These are phyloP conservation scores for Moxostoma hubbsi DNA, from an alignment of 2,797 vertebrate species.

Conservation along the genomic window DNA sequence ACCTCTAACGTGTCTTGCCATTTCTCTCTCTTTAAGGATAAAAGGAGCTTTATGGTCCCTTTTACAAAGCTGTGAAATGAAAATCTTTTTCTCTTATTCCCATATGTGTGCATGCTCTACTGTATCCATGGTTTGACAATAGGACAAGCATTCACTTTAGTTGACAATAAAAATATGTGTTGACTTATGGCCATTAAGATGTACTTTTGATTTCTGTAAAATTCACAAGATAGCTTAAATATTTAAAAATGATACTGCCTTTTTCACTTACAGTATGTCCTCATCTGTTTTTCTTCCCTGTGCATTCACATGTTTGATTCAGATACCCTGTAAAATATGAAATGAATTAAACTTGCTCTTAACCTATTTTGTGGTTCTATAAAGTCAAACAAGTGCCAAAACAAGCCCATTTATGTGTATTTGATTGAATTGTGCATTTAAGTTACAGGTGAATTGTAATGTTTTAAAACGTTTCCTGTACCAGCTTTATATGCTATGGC, in stretches of 20 bases:
- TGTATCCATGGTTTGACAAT: constrained; percentile 58
- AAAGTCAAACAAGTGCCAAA: neutral
- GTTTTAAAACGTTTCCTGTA: too few relatives aligned
- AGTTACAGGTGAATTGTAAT: neutral
- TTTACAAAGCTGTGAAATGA: constrained; percentile 80
- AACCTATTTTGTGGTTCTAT: neutral
- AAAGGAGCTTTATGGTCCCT: constrained; percentile 58
- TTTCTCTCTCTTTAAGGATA: constrained; percentile 34
- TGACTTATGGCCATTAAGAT: constrained; percentile 32
- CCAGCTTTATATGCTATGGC: too few relatives aligned
- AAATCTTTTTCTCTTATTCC: constrained; percentile 58
- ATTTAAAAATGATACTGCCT: constrained; percentile 61
- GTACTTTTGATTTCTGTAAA: neutral
- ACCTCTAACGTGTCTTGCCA: neutral
- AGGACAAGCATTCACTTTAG: constrained; percentile 15
- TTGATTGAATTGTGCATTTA: neutral
- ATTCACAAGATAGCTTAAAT: constrained; percentile 20
- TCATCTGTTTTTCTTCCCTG: neutral
- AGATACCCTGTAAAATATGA: neutral
- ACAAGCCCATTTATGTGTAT: neutral
- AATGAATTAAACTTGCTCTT: neutral
- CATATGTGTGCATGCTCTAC: constrained; percentile 62
- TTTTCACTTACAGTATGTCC: neutral
- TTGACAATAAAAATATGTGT: constrained; percentile 23
- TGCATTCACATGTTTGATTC: constrained; percentile 4